Conservation (phyloP, 2,888 invertebrate species). For the Drosophila multiciliata region DNA sequence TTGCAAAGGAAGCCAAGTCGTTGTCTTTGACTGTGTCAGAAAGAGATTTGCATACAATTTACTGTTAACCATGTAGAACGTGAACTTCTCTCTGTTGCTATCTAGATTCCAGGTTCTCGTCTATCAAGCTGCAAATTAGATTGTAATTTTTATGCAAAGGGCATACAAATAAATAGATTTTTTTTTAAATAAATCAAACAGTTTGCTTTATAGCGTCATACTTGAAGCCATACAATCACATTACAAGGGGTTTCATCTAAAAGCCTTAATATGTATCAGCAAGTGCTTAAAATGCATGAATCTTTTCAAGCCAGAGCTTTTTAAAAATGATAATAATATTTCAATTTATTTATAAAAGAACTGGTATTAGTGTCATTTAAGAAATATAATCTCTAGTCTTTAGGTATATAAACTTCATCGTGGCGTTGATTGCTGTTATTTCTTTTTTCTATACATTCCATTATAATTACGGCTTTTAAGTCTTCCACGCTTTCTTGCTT, state of each 20-base stretch:
- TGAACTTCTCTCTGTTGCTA: conserved; percentile 11
- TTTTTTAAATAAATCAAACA: neutral
- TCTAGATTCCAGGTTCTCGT: neutral
- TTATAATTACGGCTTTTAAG: conserved; percentile 63
- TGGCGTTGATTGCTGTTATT: neutral
- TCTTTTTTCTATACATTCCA: conserved; percentile 29
- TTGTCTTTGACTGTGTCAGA: conserved; percentile 15
- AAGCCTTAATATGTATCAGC: conserved; percentile 7
- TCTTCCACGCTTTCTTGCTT: conserved; percentile 71
- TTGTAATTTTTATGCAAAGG: neutral
- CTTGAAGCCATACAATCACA: neutral
- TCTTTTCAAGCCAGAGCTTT: neutral
- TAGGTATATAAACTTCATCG: neutral
- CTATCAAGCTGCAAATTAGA: neutral
- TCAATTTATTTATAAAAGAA: neutral
- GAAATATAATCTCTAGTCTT: neutral
- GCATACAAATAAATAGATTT: neutral
- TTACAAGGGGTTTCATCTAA: neutral
- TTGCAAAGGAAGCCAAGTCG: conserved; percentile 25
- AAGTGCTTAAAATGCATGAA: neutral
- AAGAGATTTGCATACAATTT: conserved; percentile 52
- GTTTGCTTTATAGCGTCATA: neutral
- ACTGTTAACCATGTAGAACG: conserved; percentile 15
- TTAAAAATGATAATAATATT: neutral
- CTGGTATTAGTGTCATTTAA: neutral